Percentiles rank a stretch among this genome's conserved stretches.
phyloP scores from a whole-genome alignment of 2,888 invertebrate genomes.

The Chaitophorus viminalis region DNA sequence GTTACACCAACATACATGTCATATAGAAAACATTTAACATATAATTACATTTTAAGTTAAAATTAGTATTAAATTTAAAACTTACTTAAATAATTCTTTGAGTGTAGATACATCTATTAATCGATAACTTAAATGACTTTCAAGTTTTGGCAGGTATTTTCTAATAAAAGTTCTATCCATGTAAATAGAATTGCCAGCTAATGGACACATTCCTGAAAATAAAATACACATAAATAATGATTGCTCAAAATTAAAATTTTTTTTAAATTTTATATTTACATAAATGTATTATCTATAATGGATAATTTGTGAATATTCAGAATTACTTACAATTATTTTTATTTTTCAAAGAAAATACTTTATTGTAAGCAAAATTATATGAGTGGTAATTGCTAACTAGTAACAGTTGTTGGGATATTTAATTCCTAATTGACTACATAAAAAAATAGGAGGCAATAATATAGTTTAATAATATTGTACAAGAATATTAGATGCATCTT shows the following conservation, averaged over 20 bases:
- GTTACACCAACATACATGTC: no score
- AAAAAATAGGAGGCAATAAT: neutral
- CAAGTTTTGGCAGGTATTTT: constrained; percentile 83
- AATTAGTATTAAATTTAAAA: constrained; percentile 3
- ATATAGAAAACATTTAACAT: neutral
- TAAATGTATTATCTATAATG: neutral
- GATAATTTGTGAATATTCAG: neutral
- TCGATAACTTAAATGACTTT: constrained; percentile 87
- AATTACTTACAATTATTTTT: neutral
- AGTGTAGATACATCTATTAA: constrained; percentile 92
- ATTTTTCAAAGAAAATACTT: neutral
- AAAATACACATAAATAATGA: constrained; percentile 12
- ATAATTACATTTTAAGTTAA: neutral
- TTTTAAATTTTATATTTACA: no score
- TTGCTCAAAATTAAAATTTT: no score
- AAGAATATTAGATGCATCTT: no score
- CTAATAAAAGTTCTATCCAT: constrained; percentile 85
- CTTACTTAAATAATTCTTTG: constrained; percentile 78
- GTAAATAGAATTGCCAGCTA: constrained; percentile 90
- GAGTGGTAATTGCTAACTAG: no score
- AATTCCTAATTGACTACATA: no score
- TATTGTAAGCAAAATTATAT: neutral
- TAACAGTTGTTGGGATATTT: no score
- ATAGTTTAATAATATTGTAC: no score
- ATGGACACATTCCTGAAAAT: constrained; percentile 73